Conservation (phyloP, 2,888 invertebrate species). For the Lomographa bimaculata region DNA sequence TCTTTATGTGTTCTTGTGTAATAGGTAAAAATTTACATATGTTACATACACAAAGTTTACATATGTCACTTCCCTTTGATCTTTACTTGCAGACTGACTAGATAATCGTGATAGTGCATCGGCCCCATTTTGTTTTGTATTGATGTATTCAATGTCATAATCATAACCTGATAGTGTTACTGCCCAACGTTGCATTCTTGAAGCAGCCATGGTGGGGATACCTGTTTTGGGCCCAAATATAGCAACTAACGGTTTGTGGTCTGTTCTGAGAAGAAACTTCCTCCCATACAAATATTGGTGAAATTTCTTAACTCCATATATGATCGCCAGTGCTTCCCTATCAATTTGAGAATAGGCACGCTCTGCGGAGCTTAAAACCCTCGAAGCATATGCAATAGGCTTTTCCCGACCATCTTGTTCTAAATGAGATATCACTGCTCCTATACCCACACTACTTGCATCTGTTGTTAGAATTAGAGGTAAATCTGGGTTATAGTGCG, state of each 20-base stretch:
- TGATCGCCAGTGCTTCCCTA: neutral
- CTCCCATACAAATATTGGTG: neutral
- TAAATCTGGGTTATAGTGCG: constrained; percentile 30
- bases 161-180: neutral
- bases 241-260: neutral
- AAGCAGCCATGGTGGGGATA: neutral
- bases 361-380: neutral
- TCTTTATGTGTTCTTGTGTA: constrained; percentile 6
- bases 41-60: constrained; percentile 24
- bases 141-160: neutral
- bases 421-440: neutral
- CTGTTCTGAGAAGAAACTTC: neutral
- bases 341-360: neutral
- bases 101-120: constrained; percentile 1
- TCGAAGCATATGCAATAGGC: neutral
- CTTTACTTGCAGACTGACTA: too few species aligned
- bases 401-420: neutral
- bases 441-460: constrained; percentile 28
- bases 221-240: neutral
- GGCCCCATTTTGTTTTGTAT: neutral
- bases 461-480: constrained; percentile 31
- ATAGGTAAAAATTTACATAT: constrained; percentile 23
- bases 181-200: neutral
- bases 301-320: neutral
- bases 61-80: constrained; percentile 26